Percentiles rank a stretch among this genome's conserved stretches.
Conservation (phyloP, 2,113 vertebrate genomes). For the Maccullochella peelii region DNA sequence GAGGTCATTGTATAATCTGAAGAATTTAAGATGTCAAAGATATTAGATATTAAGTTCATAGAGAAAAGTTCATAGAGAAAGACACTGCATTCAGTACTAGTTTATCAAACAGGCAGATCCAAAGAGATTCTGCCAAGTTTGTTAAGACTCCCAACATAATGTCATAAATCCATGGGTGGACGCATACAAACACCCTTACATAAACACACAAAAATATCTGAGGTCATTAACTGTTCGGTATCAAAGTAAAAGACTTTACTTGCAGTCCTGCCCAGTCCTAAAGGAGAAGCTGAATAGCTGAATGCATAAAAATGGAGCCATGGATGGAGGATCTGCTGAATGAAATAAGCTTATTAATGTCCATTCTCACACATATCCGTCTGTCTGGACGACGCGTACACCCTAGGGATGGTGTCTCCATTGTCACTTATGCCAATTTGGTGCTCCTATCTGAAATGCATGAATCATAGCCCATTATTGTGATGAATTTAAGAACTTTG, state of each 20-base stretch:
- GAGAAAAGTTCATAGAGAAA: constrained; percentile 24
- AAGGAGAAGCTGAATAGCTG: constrained; percentile 11
- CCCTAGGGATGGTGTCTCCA: constrained; percentile 67
- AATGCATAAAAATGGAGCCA: constrained; percentile 42
- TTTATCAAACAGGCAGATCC: constrained; percentile 35
- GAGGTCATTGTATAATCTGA: constrained; percentile 2
- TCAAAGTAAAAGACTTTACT: constrained; percentile 48
- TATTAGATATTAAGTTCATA: constrained; percentile 19
- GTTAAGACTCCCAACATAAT: constrained; percentile 35
- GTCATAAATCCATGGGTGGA: constrained; percentile 48
- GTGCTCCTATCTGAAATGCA: constrained; percentile 67
- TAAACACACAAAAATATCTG: constrained; percentile 54
- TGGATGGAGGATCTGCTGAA: constrained; percentile 65
- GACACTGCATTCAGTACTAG: constrained; percentile 6
- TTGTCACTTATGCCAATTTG: constrained; percentile 78
- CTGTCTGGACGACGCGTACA: constrained; percentile 75
- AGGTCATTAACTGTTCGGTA: constrained; percentile 16
- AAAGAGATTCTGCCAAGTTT: constrained; percentile 44
- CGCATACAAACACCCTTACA: constrained; percentile 31
- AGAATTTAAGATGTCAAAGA: constrained; percentile 32
- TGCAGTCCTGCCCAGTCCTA: neutral
- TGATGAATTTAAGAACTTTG: constrained; percentile 66
- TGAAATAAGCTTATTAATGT: constrained; percentile 75
- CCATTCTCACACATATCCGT: constrained; percentile 68
- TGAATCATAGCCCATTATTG: constrained; percentile 73